Percentiles rank a stretch among this genome's conserved stretches.
phyloP scores from a whole-genome alignment of 2,113 vertebrate species.

The Perca flavescens region DNA sequence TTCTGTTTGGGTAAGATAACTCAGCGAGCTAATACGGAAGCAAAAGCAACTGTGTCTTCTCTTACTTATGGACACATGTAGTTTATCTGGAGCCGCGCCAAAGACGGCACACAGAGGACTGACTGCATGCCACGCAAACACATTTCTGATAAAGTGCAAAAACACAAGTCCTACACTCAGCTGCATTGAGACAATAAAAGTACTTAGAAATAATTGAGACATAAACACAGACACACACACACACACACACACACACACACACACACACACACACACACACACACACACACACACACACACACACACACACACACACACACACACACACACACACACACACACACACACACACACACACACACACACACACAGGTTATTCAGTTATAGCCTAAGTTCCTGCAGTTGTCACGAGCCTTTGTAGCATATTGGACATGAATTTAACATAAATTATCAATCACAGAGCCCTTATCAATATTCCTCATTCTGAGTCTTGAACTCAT shows the following conservation, averaged over 20 bases:
- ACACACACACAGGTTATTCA: no score
- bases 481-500: no score
- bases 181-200: conserved; percentile 36
- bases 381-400: no score
- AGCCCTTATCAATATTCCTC: not conserved
- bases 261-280: not conserved
- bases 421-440: not conserved
- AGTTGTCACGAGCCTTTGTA: not conserved
- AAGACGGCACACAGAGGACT: conserved; percentile 35
- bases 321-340: conserved; percentile 15
- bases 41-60: conserved; percentile 43
- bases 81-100: conserved; percentile 56
- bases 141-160: conserved; percentile 54
- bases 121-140: conserved; percentile 36
- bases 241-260: not conserved
- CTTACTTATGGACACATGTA: conserved; percentile 43
- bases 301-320: not conserved
- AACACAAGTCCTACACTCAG: conserved; percentile 45
- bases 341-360: not conserved
- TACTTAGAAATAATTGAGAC: conserved; percentile 23
- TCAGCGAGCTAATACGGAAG: conserved; percentile 47
- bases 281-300: not conserved
- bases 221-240: not conserved
- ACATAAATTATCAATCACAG: not conserved
- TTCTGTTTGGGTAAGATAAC: conserved; percentile 69